A percentile compares a stretch with the other conserved stretches of the same genome.
Evolutionary conservation across 2,113 vertebrate species (phyloP).

Genomic region (Colaptes auratus): DNA sequence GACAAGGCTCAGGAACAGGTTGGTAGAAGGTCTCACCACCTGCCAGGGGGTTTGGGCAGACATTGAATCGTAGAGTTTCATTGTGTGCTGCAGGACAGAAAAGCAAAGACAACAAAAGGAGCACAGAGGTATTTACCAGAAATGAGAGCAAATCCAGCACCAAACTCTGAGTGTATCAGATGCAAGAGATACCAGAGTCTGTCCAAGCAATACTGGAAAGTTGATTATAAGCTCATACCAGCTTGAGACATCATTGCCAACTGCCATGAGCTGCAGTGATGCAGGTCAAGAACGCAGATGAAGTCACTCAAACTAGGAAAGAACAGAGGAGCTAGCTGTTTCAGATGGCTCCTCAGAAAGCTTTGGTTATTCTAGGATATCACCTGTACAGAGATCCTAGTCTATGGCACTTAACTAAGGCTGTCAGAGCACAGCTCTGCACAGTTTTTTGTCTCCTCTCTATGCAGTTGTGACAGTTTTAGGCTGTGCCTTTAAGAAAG

Average conservation of each 20-base stretch:
- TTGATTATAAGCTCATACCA: background rate
- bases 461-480: no score
- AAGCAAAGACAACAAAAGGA: background rate
- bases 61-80: background rate
- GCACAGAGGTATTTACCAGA: background rate
- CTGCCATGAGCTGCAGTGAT: background rate
- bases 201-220: background rate
- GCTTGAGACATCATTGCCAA: background rate
- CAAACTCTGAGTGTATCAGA: background rate
- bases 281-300: background rate
- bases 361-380: background rate
- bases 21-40: background rate
- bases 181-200: background rate
- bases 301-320: background rate
- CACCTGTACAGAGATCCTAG: background rate
- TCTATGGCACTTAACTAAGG: background rate
- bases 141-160: background rate
- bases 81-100: background rate
- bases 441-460: background rate
- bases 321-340: background rate
- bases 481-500: no score
- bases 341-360: background rate
- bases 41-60: background rate
- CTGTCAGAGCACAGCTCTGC: background rate
- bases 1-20: background rate